Base-by-base conservation (phyloP, 30 jellyfish, hydroid and myxozoan genomes). In the Pseudorhiza aurosa region DNA sequence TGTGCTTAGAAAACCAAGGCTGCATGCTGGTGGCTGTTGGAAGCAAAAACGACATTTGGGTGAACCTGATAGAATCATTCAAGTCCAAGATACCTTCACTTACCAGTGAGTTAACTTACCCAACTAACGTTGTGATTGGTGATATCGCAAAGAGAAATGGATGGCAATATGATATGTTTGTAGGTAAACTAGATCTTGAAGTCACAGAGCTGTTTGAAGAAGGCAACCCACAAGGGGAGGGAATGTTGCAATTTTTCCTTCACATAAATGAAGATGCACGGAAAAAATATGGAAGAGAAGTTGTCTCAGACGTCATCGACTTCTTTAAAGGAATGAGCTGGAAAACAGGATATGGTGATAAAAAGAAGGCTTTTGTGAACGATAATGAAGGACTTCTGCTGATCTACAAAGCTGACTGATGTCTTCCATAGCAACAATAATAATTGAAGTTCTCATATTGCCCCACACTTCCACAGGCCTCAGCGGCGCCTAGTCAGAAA, bases 241-340 rank as follows among this genome's bases (percentile, higher is more conserved):
- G 76, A 28, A 35, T 74, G 49, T 32, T 74, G 50, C 26, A 51
- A 49, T 74, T 74, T 35, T 74, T 74, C 25, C 44, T 74, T 5
- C 87, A 74, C 65, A n/a, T 39, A 1, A 36, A 33, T 2, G 75
- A 74, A 18, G 87, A 74, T 43, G 67, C 87, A 55, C 15, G 25
- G 25, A 12, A 74, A 55, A 31, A 12, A 24, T 28, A 53, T 17
- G 47, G 71, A 32, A 49, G 18, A 18, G 75, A 36, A 36, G 28
- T 74, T 14, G 10, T 29, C 2, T 26, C 69, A 3, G 76, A 74
- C 29, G 18, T 74, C 25, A 51, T 53, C 44, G 65, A 74, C 27
- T 74, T 74, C 49, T 43, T 74, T 25, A 57, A 55, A 18, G 43
- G 18, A 18, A 32, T 22, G 50, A 42, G 51, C 31, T 68, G 68